A percentile compares a stretch with the other conserved stretches of the same genome.
phyloP scores from a whole-genome alignment of 2,797 vertebrate species.

The Sebastes aleutianus region DNA sequence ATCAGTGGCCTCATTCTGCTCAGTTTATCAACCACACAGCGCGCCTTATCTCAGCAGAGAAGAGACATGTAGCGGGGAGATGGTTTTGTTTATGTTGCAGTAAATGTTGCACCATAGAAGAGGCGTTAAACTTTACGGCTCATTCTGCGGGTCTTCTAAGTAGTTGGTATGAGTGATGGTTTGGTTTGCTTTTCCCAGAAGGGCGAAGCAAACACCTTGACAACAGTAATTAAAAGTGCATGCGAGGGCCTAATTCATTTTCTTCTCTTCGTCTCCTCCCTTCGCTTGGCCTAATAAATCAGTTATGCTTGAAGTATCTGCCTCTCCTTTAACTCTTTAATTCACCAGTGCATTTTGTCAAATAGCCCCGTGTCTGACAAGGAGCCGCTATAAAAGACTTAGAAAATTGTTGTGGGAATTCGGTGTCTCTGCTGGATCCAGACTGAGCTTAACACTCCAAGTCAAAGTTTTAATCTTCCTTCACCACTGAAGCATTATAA shows the following conservation, averaged over 20 bases:
- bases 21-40: slow-evolving; percentile 49
- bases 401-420: slow-evolving; percentile 75
- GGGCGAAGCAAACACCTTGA: slow-evolving; percentile 78
- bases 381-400: slow-evolving; percentile 61
- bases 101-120: slow-evolving; percentile 55
- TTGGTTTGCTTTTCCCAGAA: slow-evolving; percentile 64
- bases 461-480: slow-evolving; percentile 59
- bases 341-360: slow-evolving; percentile 56
- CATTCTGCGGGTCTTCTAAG: slow-evolving; percentile 45
- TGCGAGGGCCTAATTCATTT: slow-evolving; percentile 69
- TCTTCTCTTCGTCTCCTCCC: slow-evolving; percentile 64
- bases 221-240: slow-evolving; percentile 77
- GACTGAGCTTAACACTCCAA: slow-evolving; percentile 39
- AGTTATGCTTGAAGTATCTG: slow-evolving; percentile 72
- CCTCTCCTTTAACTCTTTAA: slow-evolving; percentile 63
- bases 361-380: slow-evolving; percentile 63
- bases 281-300: slow-evolving; percentile 72
- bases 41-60: slow-evolving; percentile 6
- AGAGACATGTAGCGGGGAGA: slow-evolving; percentile 29
- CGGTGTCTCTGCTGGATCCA: slow-evolving; percentile 60
- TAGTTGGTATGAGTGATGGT: slow-evolving; percentile 57
- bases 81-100: slow-evolving; percentile 59
- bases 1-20: slow-evolving; percentile 67
- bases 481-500: slow-evolving; percentile 37
- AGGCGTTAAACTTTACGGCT: slow-evolving; percentile 54